Percentiles rank a stretch among this genome's conserved stretches.
Evolutionary conservation across 2,113 vertebrate species (phyloP).

Genomic region (Seriola dumerili): DNA sequence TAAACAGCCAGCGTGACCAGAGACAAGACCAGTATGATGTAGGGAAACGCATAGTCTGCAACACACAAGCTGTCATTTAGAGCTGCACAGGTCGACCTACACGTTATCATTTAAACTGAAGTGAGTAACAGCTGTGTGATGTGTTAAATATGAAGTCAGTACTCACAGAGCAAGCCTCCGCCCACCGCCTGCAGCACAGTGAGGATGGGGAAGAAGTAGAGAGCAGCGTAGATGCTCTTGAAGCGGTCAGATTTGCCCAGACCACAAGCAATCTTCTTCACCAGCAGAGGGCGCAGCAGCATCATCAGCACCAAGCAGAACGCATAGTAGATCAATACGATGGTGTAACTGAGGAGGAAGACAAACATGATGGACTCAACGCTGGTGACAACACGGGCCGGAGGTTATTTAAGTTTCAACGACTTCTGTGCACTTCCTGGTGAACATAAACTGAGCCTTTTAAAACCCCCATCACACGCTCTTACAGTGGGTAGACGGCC

Average conservation of each 20-base stretch:
- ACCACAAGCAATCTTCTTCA: slow-evolving; percentile 97
- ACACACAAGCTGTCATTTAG: slow-evolving; percentile 22
- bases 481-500: slow-evolving; percentile 94
- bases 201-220: slow-evolving; percentile 98
- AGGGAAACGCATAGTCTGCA: slow-evolving; percentile 97
- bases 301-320: slow-evolving; percentile 98
- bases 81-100: not conserved
- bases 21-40: slow-evolving; percentile 95
- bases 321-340: slow-evolving; percentile 96
- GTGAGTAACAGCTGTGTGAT: slow-evolving; percentile 45
- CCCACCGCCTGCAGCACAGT: slow-evolving; percentile 96
- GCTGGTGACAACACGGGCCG: too few species aligned
- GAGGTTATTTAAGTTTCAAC: too few species aligned
- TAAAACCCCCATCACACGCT: not conserved
- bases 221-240: slow-evolving; percentile 96
- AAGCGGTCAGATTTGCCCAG: slow-evolving; percentile 96
- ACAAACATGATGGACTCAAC: too few species aligned
- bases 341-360: slow-evolving; percentile 89
- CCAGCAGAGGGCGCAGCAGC: slow-evolving; percentile 95
- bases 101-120: not conserved
- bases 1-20: slow-evolving; percentile 96
- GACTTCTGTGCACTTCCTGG: too few species aligned
- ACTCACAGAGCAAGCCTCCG: slow-evolving; percentile 90
- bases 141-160: too few species aligned
- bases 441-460: not conserved